Base-by-base conservation (phyloP, 2,797 vertebrate genomes). In the Galago senegalensis region DNA sequence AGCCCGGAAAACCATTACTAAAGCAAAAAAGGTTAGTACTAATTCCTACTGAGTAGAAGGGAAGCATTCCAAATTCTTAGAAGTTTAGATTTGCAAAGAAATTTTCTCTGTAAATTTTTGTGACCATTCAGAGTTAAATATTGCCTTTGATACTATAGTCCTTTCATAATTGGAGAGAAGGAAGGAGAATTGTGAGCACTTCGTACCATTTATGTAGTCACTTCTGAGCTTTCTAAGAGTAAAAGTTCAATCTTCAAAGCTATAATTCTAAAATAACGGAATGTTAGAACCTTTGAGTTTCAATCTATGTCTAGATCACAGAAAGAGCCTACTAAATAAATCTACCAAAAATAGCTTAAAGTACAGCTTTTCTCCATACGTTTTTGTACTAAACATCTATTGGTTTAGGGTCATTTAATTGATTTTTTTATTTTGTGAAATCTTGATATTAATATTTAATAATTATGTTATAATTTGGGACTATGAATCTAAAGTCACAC, bases 81-180 rank as follows among this genome's bases (percentile, higher is more conserved):
- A 90, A 93, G 40, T 93, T 86, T 76, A 91, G n/a, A 94, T 46
- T 92, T 61, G 72, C 18, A 81, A 85, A 93, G 37, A 96, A 93
- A 89, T 16, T 80, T 75, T 82, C 72, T 77, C 70, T 70, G 11
- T 79, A 83, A 53, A n/a, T 37, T 87, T 58, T 76, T 27, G 82
- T 46, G 3, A 63, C 29, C 23, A 14, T 49, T 91, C 63, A 86
- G 72, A 95, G 91, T 93, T 67, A 93, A 93, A 49, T 67, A 20
- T 27, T 58, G 37, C 23, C 56, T 96, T 93, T 93, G 34, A 91
- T 84, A 53, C 8, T 12, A 17, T 21, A 56, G 56, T 84, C 43
- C 27, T 90, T 84, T 77, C 43, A 94, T 95, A 93, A 84, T 49
- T 88, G 20, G 70, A 88, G n/a, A 88, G 25, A 70, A 89, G 49